Percentiles rank a stretch among this genome's conserved stretches.
Evolutionary conservation across 2,797 vertebrate genomes (phyloP).

Genomic region (Ctenochaetus hawaiiensis): DNA sequence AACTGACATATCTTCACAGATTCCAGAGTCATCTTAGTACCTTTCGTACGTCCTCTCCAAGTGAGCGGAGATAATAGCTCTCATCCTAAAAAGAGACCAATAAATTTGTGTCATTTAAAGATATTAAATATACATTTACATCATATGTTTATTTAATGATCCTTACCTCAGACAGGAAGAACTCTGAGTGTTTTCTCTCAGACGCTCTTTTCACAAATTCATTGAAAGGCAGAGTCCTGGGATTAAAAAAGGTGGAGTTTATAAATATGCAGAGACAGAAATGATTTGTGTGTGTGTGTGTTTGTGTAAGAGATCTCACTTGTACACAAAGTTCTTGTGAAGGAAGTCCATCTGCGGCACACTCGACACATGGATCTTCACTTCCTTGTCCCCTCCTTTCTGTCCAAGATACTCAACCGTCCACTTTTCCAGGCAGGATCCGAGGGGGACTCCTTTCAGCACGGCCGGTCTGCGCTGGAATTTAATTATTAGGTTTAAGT

Average conservation of each 20-base stretch:
- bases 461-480: conserved; percentile 90
- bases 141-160: not conserved
- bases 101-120: not conserved
- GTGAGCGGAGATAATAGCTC: conserved; percentile 94
- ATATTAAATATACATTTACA: accelerated
- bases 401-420: conserved; percentile 88
- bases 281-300: not conserved
- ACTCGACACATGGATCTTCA: conserved; percentile 92
- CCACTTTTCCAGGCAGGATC: conserved; percentile 90
- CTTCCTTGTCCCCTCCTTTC: conserved; percentile 85
- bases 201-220: conserved; percentile 91
- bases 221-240: conserved; percentile 93
- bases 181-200: conserved; percentile 89
- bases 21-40: conserved; percentile 73
- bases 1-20: not conserved
- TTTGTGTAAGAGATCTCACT: conserved; percentile 75
- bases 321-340: conserved; percentile 96
- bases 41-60: conserved; percentile 94
- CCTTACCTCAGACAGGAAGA: conserved; percentile 92
- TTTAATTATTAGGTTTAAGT: not conserved
- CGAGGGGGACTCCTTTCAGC: conserved; percentile 88
- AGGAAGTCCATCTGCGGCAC: conserved; percentile 95
- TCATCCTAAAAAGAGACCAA: conserved; percentile 87
- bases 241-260: conserved; percentile 10
- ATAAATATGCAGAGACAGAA: not conserved